A percentile compares a stretch with the other conserved stretches of the same genome.
These are phyloP conservation scores for Yponomeuta plumbellus DNA, from an alignment of 2,888 invertebrate species.

Conservation along the genomic window DNA sequence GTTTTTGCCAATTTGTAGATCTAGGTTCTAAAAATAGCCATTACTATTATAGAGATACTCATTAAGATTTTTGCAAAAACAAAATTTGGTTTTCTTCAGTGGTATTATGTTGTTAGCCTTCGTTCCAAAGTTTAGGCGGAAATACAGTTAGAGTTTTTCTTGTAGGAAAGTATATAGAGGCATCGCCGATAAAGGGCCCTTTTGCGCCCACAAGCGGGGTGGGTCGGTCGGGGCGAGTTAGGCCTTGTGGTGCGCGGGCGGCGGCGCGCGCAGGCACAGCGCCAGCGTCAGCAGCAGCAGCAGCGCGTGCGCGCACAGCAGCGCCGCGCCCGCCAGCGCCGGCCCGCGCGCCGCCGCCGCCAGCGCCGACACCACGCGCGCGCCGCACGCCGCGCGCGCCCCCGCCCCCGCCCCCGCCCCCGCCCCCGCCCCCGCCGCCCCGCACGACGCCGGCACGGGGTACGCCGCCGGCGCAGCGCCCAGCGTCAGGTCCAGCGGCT, in stretches of 20 bases:
- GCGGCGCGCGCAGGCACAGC: slow-evolving; percentile 51
- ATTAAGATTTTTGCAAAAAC: too few species aligned
- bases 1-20: too few species aligned
- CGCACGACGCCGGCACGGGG: slow-evolving; percentile 58
- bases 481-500: slow-evolving; percentile 51
- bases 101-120: too few species aligned
- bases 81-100: too few species aligned
- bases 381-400: slow-evolving; percentile 43
- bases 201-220: too few species aligned
- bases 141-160: too few species aligned
- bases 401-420: slow-evolving; percentile 32
- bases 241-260: slow-evolving; percentile 46
- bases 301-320: slow-evolving; percentile 41
- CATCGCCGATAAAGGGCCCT: too few species aligned
- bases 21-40: too few species aligned
- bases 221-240: slow-evolving; percentile 7
- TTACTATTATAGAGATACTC: too few species aligned
- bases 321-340: slow-evolving; percentile 36
- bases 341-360: slow-evolving; percentile 42
- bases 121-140: too few species aligned
- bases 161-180: too few species aligned
- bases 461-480: slow-evolving; percentile 48
- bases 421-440: slow-evolving; percentile 27
- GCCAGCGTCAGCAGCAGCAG: slow-evolving; percentile 50
- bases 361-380: slow-evolving; percentile 28